Percentiles rank a stretch among this genome's conserved stretches.
phyloP scores from a whole-genome alignment of 2,888 invertebrate species.

The Drosophila setosimentum region DNA sequence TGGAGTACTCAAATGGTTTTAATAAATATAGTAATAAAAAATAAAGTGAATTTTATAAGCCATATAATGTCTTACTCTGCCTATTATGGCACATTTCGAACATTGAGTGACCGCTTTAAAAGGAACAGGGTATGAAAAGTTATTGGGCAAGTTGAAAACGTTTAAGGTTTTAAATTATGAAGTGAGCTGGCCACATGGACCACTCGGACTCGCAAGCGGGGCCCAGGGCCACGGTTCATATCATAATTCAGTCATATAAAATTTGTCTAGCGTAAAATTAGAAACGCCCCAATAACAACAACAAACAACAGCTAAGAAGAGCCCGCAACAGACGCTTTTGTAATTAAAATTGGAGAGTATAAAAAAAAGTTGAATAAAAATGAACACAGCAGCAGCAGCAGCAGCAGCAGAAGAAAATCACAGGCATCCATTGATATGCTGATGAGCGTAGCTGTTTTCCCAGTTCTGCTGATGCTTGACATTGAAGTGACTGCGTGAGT shows the following conservation, averaged over 20 bases:
- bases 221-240: constrained; percentile 65
- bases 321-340: constrained; percentile 58
- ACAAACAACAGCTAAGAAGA: constrained; percentile 50
- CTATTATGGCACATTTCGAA: not conserved
- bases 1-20: not conserved
- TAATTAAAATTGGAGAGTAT: constrained; percentile 61
- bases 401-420: constrained; percentile 58
- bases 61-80: not conserved
- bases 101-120: not conserved
- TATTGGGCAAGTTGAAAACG: constrained; percentile 31
- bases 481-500: constrained; percentile 72
- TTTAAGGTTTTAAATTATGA: constrained; percentile 63
- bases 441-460: constrained; percentile 62
- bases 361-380: constrained; percentile 17
- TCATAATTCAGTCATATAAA: constrained; percentile 83
- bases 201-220: constrained; percentile 4
- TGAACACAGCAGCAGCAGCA: constrained; percentile 7
- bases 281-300: constrained; percentile 69
- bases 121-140: constrained; percentile 1
- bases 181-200: constrained; percentile 27
- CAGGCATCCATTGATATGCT: constrained; percentile 73
- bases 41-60: not conserved
- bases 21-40: not conserved
- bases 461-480: constrained; percentile 66
- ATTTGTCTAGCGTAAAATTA: constrained; percentile 84